These are phyloP conservation scores for Leucopsar rothschildi DNA, from an alignment of 2,113 vertebrate species.

Conservation along the genomic window DNA sequence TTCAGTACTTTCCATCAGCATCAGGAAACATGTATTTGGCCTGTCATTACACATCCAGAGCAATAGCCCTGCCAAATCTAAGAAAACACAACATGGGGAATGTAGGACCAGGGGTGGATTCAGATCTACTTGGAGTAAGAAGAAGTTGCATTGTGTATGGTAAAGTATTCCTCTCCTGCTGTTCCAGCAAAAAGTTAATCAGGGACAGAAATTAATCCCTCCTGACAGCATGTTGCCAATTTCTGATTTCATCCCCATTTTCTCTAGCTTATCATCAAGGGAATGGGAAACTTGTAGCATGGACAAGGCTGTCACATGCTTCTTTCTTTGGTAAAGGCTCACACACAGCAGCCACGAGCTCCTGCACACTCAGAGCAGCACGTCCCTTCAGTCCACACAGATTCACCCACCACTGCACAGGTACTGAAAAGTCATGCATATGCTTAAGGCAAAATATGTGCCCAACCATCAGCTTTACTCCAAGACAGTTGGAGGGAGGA, in stretches of 20 bases:
- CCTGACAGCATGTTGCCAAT: constrained; percentile 57
- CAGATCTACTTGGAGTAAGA: neutral
- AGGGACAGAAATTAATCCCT: constrained; percentile 61
- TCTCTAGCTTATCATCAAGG: constrained; percentile 25
- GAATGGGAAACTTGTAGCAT: neutral
- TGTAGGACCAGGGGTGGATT: rapidly evolving
- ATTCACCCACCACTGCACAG: neutral
- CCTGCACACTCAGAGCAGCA: neutral
- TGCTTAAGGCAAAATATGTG: neutral
- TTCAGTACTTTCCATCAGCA: neutral
- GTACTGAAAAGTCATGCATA: neutral
- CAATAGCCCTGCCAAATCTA: neutral
- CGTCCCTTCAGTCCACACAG: neutral
- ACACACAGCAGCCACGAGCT: neutral
- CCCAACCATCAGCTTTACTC: neutral
- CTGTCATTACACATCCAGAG: neutral
- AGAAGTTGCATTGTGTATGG: neutral
- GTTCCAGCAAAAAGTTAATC: constrained; percentile 54
- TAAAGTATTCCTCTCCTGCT: neutral
- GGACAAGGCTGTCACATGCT: neutral
- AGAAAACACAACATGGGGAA: neutral
- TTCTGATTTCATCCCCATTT: constrained; percentile 49
- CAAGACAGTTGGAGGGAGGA: neutral
- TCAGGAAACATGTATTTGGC: rapidly evolving
- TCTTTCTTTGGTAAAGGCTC: neutral